Evolutionary conservation across 53 echinoderm and acorn worm species (phyloP), one percentile per base, ranked within the genome.

Genomic region (Arbacia lixula): DNA sequence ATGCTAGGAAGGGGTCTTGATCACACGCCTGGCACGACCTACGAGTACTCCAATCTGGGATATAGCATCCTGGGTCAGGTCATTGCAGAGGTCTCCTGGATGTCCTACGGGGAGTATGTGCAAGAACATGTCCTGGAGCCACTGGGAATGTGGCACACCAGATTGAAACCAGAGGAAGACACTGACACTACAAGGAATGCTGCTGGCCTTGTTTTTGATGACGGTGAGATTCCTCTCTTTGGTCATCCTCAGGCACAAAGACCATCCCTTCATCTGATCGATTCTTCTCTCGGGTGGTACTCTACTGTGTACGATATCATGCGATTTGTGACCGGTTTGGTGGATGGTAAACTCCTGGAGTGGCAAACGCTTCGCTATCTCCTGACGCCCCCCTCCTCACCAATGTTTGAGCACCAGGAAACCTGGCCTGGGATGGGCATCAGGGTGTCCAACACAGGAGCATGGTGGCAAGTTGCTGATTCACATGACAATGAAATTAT

Each of bases 381-480:
- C 55, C 60, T 83, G 30, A 74, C 68, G 33, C 91, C 84, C 46
- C 96, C 94, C 26, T 16, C 54, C 14, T 68, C 99, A 22, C 92
- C 92, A 0, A 87, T 91, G 34, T 90, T 90, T 53, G 92, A 94
- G 30, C 94, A 99, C 55, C 86, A 90, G 22, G 85, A 92, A 33
- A 90, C 90, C 19, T 99, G 99, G 99, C 92, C 95, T 42, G 99
- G 99, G 37, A 76, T 92, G 53, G 99, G 99, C 24, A 82, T 99
- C 6, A 82, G 82, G 31, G 90, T 86, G 12, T 68, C 85, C 29
- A 90, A 86, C 49, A 84, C 92, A 56, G 86, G 86, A 5, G 49
- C 90, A 1, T 99, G 99, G 99, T 99, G 99, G 99, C 94, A 99
- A 75, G 69, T 84, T 0, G 99, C 92, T 21, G 99, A 99, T 82